A percentile compares a stretch with the other conserved stretches of the same genome.
phyloP scores from a whole-genome alignment of 1,140 invertebrate species.

The Drosophila miranda region DNA sequence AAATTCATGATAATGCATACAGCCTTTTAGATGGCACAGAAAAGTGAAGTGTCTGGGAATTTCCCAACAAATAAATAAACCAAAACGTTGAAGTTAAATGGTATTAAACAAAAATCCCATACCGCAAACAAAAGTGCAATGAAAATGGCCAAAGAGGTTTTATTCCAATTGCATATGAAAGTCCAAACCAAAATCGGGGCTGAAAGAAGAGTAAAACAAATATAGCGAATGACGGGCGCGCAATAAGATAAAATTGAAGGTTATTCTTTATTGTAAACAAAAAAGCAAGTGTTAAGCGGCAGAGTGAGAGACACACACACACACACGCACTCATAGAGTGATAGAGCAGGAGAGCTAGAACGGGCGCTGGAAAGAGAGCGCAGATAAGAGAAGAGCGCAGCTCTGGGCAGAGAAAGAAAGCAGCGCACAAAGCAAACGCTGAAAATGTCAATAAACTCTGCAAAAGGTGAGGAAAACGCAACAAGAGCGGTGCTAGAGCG shows the following conservation, averaged over 20 bases:
- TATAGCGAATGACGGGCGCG: conserved; percentile 46
- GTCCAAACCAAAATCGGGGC: no score
- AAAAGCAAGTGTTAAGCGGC: conserved; percentile 68
- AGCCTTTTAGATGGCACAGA: no score
- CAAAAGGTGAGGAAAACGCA: conserved; percentile 79
- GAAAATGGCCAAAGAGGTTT: no score
- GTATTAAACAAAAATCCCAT: no score
- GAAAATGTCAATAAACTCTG: conserved; percentile 81
- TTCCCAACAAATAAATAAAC: no score
- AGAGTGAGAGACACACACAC: conserved; percentile 19
- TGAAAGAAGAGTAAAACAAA: conserved; percentile 15
- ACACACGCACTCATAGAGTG: conserved; percentile 3
- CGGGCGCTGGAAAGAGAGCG: conserved; percentile 13
- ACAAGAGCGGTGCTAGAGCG: conserved; percentile 57
- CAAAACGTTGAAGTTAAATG: no score
- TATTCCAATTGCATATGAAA: no score
- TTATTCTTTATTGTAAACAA: conserved; percentile 75
- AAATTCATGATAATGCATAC: no score
- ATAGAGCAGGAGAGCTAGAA: conserved; percentile 20
- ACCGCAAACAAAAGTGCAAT: no score
- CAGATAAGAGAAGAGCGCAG: conserved; percentile 44
- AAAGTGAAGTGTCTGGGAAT: no score
- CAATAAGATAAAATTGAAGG: conserved; percentile 80
- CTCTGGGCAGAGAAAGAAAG: conserved; percentile 65
- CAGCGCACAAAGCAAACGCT: conserved; percentile 75